These are phyloP conservation scores for Xiphophorus maculatus DNA, from an alignment of 2,113 vertebrate genomes.

Conservation along the genomic window DNA sequence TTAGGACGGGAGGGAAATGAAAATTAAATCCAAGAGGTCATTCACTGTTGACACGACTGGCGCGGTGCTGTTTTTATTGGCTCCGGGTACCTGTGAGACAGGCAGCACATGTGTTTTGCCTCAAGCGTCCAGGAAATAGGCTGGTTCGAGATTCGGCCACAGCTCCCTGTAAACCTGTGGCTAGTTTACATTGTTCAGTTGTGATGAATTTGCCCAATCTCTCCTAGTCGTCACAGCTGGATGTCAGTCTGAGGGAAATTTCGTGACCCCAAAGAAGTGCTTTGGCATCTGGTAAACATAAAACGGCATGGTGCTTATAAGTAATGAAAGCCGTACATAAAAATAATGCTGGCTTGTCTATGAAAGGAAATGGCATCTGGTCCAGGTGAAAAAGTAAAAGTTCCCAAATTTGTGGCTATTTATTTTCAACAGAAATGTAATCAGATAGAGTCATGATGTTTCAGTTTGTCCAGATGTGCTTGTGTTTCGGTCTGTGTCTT, in stretches of 20 bases:
- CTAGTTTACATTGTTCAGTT: slow-evolving; percentile 68
- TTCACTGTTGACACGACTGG: slow-evolving; percentile 60
- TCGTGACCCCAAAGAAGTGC: background rate
- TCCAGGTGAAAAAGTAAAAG: background rate
- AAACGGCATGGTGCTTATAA: slow-evolving; percentile 45
- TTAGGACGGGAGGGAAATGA: slow-evolving; percentile 57
- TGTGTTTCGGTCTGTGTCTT: too few relatives aligned
- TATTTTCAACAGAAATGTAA: too few relatives aligned
- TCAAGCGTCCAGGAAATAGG: slow-evolving; percentile 67
- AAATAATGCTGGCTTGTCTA: background rate
- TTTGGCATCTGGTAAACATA: slow-evolving; percentile 66
- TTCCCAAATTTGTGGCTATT: slow-evolving; percentile 1
- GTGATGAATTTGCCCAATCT: slow-evolving; percentile 73
- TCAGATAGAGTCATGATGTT: too few relatives aligned
- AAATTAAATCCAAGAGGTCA: slow-evolving; percentile 68
- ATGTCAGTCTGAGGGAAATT: slow-evolving; percentile 60
- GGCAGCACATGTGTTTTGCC: slow-evolving; percentile 68
- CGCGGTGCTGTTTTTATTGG: slow-evolving; percentile 65
- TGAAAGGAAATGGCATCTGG: background rate
- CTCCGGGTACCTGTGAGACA: slow-evolving; percentile 25
- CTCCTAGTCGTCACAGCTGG: slow-evolving; percentile 70
- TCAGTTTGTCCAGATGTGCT: too few relatives aligned
- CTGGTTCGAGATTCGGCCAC: slow-evolving; percentile 12
- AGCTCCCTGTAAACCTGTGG: slow-evolving; percentile 42
- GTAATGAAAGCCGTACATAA: slow-evolving; percentile 67